Evolutionary conservation across 37 sponge, comb jelly and placozoan species (phyloP), one percentile per base, ranked within the genome.

Genomic region (Cliona cf. orientalis): DNA sequence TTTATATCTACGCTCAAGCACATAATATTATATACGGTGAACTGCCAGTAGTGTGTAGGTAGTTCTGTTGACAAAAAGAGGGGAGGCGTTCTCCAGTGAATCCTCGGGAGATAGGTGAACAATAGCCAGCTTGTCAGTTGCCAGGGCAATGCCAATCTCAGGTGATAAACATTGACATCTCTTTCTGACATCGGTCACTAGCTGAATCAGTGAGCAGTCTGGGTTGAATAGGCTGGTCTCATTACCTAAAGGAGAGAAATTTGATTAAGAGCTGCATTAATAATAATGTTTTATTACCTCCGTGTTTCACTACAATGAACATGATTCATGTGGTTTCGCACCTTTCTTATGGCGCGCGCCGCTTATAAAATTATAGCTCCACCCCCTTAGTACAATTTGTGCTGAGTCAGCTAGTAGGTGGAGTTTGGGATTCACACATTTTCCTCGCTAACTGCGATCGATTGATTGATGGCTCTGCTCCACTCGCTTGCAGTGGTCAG

Each of bases 191-290:
- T 80, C 56, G 21, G 87, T 81, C 45, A 87, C 49, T 5, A 92
- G 76, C 2, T 81, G 73, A 56, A 69, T 64, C 49, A 80, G 39
- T 37, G 76, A 17, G 70, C 92, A 92, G 44, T 92, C 88, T 0
- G 92, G 92, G 35, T 92, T 92, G 67, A 92, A 92, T 4, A 92
- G 46, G 29, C 33, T 35, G 55, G 84, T 36, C n/a, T 92, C 92
- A 31, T 84, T 71, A 75, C 72, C 91, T 91, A 37, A 17, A 23
- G 70, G n/a, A 46, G 46, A 67, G 22, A 29, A 75, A 4, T 21
- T n/a, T 32, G 12, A 21, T 39, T 58, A 46, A 3, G 21, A 44
- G 14, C 6, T 23, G 19, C 29, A 5, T 25, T 38, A 37, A 38
- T 69, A 21, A 69, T 69, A 26, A 1, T 14, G 25, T 38, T 2